phyloP scores from a whole-genome alignment of 1,140 invertebrate species.

The Centruroides vittatus region DNA sequence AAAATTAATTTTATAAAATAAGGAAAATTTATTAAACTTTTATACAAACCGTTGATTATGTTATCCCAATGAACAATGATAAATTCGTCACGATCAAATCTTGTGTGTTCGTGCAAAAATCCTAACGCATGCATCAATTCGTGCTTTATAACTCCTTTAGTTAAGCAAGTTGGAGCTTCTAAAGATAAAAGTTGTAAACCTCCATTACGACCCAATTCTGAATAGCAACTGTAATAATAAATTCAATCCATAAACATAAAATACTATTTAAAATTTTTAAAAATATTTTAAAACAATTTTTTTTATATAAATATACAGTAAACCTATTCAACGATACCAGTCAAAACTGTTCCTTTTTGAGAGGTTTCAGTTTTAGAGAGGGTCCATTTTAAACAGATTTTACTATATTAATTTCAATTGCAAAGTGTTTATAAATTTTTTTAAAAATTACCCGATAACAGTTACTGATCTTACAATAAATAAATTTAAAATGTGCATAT shows the following conservation, averaged over 20 bases:
- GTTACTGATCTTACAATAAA: no score
- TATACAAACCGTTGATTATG: constrained; percentile 41
- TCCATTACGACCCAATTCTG: constrained; percentile 22
- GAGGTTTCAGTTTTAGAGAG: no score
- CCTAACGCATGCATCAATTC: constrained; percentile 73
- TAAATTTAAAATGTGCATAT: no score
- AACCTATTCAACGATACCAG: no score
- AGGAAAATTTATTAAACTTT: no score
- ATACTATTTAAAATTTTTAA: not conserved
- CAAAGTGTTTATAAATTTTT: no score
- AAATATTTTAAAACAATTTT: not conserved
- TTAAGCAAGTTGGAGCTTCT: constrained; percentile 41
- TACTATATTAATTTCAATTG: no score
- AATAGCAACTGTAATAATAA: not conserved
- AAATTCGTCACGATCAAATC: constrained; percentile 58
- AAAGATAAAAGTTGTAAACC: constrained; percentile 39
- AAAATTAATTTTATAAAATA: no score
- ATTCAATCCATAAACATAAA: not conserved
- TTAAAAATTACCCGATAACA: no score
- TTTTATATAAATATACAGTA: no score
- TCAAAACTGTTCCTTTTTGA: no score
- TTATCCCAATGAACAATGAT: constrained; percentile 56
- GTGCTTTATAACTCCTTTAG: constrained; percentile 58
- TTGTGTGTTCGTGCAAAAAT: constrained; percentile 74
- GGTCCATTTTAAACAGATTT: no score